Evolutionary conservation across 2,113 vertebrate species (phyloP).

Genomic region (Albula goreensis): DNA sequence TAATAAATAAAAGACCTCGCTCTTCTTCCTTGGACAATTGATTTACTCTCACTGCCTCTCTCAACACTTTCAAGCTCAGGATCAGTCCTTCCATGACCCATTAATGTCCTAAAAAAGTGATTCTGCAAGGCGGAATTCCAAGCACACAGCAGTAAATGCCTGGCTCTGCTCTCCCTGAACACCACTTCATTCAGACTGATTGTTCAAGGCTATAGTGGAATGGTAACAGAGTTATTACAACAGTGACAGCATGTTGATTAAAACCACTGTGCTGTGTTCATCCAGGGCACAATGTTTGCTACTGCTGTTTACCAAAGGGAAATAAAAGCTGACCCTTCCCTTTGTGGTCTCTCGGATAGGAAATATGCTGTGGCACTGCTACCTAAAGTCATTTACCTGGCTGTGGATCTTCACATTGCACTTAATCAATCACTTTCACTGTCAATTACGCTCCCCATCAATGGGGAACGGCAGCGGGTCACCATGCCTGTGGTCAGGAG

Average conservation of each 20-base stretch:
- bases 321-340: not conserved
- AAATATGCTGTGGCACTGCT: not conserved
- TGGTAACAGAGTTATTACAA: not conserved
- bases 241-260: not conserved
- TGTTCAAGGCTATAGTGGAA: not conserved
- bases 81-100: not conserved
- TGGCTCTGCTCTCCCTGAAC: not conserved
- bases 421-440: slow-evolving; percentile 20
- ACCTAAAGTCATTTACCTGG: not conserved
- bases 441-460: slow-evolving; percentile 15
- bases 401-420: slow-evolving; percentile 5
- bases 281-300: no score
- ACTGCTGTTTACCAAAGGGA: not conserved
- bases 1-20: no score
- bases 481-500: not conserved
- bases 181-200: not conserved
- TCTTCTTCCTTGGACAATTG: not conserved
- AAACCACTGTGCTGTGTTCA: not conserved
- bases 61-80: not conserved
- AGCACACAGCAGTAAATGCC: not conserved
- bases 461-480: not conserved
- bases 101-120: not conserved
- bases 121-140: not conserved
- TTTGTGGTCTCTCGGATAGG: not conserved
- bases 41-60: not conserved